Evolutionary conservation across 2,888 invertebrate species (phyloP), one percentile per base, ranked within the genome.

Genomic region (Drosophila multiciliata): DNA sequence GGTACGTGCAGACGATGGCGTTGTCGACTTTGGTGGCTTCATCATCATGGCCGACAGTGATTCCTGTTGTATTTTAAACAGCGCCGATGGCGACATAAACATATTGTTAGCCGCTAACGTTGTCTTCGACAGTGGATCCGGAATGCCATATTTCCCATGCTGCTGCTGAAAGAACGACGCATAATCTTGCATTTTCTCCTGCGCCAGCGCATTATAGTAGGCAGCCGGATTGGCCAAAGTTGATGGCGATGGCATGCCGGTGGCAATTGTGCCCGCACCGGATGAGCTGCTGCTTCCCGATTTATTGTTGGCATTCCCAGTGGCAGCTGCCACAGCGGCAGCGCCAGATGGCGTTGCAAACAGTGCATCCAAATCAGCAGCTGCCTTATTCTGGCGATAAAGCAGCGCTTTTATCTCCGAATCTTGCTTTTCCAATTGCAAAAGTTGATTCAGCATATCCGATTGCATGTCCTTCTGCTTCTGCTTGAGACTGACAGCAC

Each of bases 51-150:
- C 93, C 63, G 93, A 93, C 3, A 93, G 81, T 0, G 93, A 93
- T 71, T 93, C 93, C 75, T 91, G 94, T 78, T 96, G 96, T 94
- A 96, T 95, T 93, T 96, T 96, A 76, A 96, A 94, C 70, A 96
- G 92, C 23, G 93, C 91, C 40, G 96, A 95, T 23, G 96, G 96
- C 9, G 96, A 95, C 83, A 97, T 94, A 79, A 97, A 97, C 94
- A 97, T 96, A 90, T 96, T 97, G 85, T 96, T 96, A 1, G 96
- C 96, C 11, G 96, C 95, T 76, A 96, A 93, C 35, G 96, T 96
- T 15, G 96, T 95, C 89, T 96, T 96, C 0, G 96, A 95, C 93
- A 97, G 94, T 0, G 96, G 96, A 92, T 97, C 97, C 0, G 96
- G 96, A 80, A 96, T 95, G 7, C 92, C 90, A 67, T 91, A 91